Conservation (phyloP, 2,888 invertebrate genomes). For the Machimus atricapillus region DNA sequence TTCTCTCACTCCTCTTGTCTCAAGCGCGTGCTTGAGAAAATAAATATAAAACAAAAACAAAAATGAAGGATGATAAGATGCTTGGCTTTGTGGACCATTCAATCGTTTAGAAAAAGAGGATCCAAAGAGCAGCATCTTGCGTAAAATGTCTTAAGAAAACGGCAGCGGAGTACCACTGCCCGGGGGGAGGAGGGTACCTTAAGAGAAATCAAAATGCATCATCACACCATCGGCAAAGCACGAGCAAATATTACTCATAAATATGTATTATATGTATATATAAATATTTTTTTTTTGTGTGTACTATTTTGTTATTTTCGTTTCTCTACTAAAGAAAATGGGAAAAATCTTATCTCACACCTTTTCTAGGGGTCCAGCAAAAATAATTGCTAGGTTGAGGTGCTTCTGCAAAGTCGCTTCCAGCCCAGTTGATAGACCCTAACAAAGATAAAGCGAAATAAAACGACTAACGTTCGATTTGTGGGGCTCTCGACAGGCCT, state of each 20-base stretch:
- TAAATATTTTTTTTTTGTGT: not conserved
- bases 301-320: not conserved
- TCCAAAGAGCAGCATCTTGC: not conserved
- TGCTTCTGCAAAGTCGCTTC: not conserved
- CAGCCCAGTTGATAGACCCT: not conserved
- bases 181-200: no score
- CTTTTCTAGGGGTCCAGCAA: not conserved
- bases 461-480: not conserved
- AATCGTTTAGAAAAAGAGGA: no score
- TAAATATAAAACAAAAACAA: not conserved
- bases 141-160: not conserved
- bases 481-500: not conserved
- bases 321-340: not conserved
- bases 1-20: not conserved
- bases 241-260: conserved; percentile 29
- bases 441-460: not conserved
- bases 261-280: no score
- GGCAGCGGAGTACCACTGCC: not conserved
- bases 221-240: conserved; percentile 24
- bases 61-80: not conserved
- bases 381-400: not conserved
- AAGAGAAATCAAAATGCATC: not conserved
- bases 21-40: not conserved
- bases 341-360: not conserved
- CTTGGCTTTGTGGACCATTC: not conserved